Evolutionary conservation across 2,797 vertebrate genomes (phyloP).

Genomic region (Sebastiscus albofasciatus): DNA sequence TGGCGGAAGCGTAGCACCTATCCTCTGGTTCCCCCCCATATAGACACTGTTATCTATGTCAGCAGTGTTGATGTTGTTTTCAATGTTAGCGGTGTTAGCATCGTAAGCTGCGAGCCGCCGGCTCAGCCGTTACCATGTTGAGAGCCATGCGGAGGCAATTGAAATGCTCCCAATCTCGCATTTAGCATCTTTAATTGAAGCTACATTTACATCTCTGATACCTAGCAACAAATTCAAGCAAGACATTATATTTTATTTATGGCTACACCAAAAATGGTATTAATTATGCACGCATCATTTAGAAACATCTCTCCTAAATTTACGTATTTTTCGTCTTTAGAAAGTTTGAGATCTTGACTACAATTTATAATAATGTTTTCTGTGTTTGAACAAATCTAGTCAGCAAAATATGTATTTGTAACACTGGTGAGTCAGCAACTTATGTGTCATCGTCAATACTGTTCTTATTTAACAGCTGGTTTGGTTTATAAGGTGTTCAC

Average conservation of each 20-base stretch:
- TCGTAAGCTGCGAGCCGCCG: too few relatives aligned
- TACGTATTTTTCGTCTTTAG: neutral
- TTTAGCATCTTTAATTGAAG: neutral
- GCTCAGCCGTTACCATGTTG: too few relatives aligned
- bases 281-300: fast-evolving
- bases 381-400: neutral
- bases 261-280: neutral
- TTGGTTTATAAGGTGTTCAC: neutral
- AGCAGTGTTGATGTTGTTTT: too few relatives aligned
- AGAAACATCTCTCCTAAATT: neutral
- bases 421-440: neutral
- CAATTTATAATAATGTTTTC: neutral
- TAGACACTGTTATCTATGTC: too few relatives aligned
- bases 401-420: neutral
- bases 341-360: neutral
- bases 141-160: too few relatives aligned
- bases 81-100: too few relatives aligned
- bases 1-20: too few relatives aligned
- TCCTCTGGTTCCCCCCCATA: fast-evolving
- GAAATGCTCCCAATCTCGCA: too few relatives aligned
- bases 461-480: neutral
- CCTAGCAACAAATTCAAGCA: neutral
- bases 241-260: too few relatives aligned
- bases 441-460: neutral
- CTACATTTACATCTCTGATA: neutral